Evolutionary conservation across 2,797 vertebrate species (phyloP), one percentile per base, ranked within the genome.

Genomic region (Sternarchorhynchus goeldii): DNA sequence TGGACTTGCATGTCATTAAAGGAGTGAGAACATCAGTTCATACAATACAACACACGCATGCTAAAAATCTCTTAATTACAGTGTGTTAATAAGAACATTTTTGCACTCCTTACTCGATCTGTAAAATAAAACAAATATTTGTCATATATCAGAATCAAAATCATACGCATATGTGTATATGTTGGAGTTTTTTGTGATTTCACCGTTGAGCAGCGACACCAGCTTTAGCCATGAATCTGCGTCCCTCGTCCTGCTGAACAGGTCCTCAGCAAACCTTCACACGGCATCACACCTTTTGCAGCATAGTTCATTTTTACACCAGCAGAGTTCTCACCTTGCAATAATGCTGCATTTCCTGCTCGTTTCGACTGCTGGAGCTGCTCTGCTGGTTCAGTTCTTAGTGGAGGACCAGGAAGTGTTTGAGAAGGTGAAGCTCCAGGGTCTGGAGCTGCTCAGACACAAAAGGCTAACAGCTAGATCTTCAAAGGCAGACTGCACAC

Each of bases 401-500:
- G 58, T 36, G 58, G 63, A 56, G 20, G 29, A 58, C n/a, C 71
- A 20, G 16, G 65, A 70, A 25, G 55, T 36, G 56, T 64, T 73
- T 63, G 32, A 3, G 20, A 18, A 41, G 59, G 14, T 53, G n/a
- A 2, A 70, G 31, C 41, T 73, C 50, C 53, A 59, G 67, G 29
- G 73, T 69, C 67, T 75, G 63, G 56, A 73, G 73, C 59, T 66
- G 72, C 57, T 65, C 41, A 73, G 79, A n/a, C 60, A n/a, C 60
- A 71, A 32, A 32, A 21, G 50, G 68, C 72, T 77, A 73, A 63
- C 69, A 80, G 78, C 81, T 82, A 83, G 84, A 81, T 71, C 70
- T 70, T 68, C 73, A 84, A 83, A 85, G 81, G 36, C 68, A 81
- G 82, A 84, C 82, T 81, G 83, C 63, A 79, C 81, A 86, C 83